A percentile compares a stretch with the other conserved stretches of the same genome.
Conservation (phyloP, 2,888 invertebrate species). For the Coecobrya sp. region DNA sequence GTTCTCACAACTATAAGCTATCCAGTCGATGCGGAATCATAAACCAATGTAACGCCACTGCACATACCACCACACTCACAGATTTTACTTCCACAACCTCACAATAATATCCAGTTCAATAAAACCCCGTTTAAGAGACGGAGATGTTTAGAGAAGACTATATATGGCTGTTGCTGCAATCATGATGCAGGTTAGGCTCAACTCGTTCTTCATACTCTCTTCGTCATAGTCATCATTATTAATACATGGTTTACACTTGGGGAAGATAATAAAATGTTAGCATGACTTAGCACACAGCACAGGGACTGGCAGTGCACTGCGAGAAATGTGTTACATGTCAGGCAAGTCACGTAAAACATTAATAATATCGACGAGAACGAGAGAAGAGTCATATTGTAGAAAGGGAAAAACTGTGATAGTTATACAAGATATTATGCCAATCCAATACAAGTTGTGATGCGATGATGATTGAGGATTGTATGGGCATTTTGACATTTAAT, state of each 20-base stretch:
- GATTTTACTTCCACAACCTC: background rate
- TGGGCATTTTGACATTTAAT: background rate
- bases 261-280: background rate
- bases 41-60: background rate
- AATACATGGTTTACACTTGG: constrained; percentile 4
- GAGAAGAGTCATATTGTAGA: background rate
- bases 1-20: background rate
- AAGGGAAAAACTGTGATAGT: background rate
- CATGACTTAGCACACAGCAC: background rate
- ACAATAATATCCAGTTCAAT: background rate
- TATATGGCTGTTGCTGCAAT: background rate
- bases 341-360: constrained; percentile 35
- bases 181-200: background rate
- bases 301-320: background rate
- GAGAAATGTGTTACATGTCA: constrained; percentile 1
- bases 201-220: too few species aligned
- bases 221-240: background rate
- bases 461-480: background rate
- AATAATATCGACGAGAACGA: background rate
- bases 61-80: background rate
- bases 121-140: background rate
- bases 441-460: background rate
- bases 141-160: background rate
- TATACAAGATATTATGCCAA: background rate
- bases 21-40: background rate